Evolutionary conservation across 2,113 vertebrate species (phyloP), one percentile per base, ranked within the genome.

Genomic region (Antennarius striatus): DNA sequence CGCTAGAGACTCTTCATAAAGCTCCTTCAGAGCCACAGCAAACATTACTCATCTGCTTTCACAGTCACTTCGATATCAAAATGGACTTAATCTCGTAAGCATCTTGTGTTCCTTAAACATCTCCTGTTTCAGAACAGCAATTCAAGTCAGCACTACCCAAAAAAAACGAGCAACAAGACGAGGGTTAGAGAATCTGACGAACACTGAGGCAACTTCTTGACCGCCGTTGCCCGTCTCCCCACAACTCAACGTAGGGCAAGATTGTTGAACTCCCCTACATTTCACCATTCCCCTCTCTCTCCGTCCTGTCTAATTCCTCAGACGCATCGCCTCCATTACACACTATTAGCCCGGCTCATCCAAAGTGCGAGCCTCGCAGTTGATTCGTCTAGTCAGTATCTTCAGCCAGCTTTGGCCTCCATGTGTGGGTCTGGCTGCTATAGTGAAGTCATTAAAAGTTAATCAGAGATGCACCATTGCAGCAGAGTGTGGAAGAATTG

Each of bases 371-470:
- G 79, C 81, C 81, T 81, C 82, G 52, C 2, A 52, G 56, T 69
- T 10, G 49, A 76, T 81, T 80, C 77, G 59, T 79, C 57, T 10
- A 71, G 75, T 56, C 62, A 58, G 56, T 75, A 55, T 78, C 65
- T 48, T 47, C 72, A 68, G 68, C 72, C 51, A 62, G 66, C 51
- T 36, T 22, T 48, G 73, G 74, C 50, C 63, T 83, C 62, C 10
- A 2, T 68, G 56, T 54, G 58, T 75, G 63, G 68, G 66, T 79
- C 56, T 73, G 69, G 52, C 64, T 77, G 79, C 66, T 73, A 72
- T 56, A 84, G 64, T 73, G 71, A 68, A 82, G 77, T 85, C 87
- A 89, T 89, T 89, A 89, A 91, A 89, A 88, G 87, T 89, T 88
- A 82, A 91, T 90, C 87, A 88, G 85, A 86, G 76, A 86, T 73